A percentile compares a stretch with the other conserved stretches of the same genome.
Conservation (phyloP, 2,888 invertebrate genomes). For the Hecatera dysodea region DNA sequence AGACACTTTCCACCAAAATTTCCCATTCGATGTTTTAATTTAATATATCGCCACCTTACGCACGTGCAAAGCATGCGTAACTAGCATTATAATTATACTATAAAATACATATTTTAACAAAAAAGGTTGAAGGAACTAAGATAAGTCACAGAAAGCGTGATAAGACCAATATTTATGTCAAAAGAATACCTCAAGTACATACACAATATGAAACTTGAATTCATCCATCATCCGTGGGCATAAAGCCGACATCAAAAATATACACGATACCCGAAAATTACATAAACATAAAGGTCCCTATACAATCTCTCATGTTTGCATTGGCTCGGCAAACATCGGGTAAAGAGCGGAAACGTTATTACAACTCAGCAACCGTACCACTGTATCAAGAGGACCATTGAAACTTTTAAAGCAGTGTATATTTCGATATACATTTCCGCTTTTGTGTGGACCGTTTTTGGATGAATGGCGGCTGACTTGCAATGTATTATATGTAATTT, state of each 20-base stretch:
- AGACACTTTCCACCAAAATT: no score
- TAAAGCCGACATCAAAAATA: constrained; percentile 67
- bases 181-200: constrained; percentile 3
- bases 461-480: neutral
- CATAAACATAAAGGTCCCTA: constrained; percentile 73
- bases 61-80: no score
- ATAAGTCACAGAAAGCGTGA: neutral
- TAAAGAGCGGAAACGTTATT: constrained; percentile 88
- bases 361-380: constrained; percentile 77
- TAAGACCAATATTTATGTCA: constrained; percentile 2
- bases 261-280: constrained; percentile 69
- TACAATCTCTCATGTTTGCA: constrained; percentile 83
- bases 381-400: constrained; percentile 9
- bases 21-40: no score
- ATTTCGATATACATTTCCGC: constrained; percentile 59
- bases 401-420: neutral
- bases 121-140: neutral
- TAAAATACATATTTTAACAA: neutral
- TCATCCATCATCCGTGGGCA: constrained; percentile 43
- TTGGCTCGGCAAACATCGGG: constrained; percentile 84
- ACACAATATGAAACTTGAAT: constrained; percentile 45
- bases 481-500: constrained; percentile 41
- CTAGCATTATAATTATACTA: no score
- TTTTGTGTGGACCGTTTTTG: neutral
- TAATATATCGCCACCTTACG: no score